Evolutionary conservation across 2,888 invertebrate genomes (phyloP).

Genomic region (Parochlus steinenii): DNA sequence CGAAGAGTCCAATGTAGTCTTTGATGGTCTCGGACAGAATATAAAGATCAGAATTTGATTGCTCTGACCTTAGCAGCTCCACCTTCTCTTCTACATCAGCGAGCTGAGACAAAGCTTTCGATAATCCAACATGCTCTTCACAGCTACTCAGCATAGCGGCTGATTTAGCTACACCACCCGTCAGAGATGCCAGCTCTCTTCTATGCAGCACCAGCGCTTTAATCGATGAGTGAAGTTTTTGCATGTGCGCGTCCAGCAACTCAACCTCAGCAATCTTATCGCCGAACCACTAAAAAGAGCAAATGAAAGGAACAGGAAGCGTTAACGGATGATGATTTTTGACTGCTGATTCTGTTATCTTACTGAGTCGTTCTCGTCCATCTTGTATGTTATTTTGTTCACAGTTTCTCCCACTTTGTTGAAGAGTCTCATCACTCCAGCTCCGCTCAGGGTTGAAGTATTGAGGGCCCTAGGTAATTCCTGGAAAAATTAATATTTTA

Average conservation of each 20-base stretch:
- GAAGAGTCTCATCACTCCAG: slow-evolving; percentile 85
- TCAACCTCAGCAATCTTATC: slow-evolving; percentile 87
- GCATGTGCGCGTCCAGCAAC: slow-evolving; percentile 71
- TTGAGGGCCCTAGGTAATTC: slow-evolving; percentile 90
- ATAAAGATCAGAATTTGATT: slow-evolving; percentile 89
- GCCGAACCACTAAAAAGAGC: slow-evolving; percentile 80
- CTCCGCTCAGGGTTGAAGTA: slow-evolving; percentile 89
- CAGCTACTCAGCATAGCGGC: slow-evolving; percentile 80
- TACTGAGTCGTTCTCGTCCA: slow-evolving; percentile 97
- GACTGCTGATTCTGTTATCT: slow-evolving; percentile 21
- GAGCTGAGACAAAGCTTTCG: slow-evolving; percentile 74
- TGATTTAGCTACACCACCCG: slow-evolving; percentile 72
- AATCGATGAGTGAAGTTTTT: slow-evolving; percentile 71
- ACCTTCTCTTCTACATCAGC: slow-evolving; percentile 74
- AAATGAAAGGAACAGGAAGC: slow-evolving; percentile 7
- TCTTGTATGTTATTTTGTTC: slow-evolving; percentile 94
- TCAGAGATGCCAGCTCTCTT: slow-evolving; percentile 60
- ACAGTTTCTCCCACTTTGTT: slow-evolving; percentile 95
- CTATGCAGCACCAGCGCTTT: slow-evolving; percentile 77
- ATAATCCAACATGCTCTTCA: slow-evolving; percentile 83
- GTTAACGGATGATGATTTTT: neutral
- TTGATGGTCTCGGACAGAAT: slow-evolving; percentile 87
- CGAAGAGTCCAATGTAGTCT: slow-evolving; percentile 83
- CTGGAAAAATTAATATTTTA: slow-evolving; percentile 14
- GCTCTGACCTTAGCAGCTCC: slow-evolving; percentile 74